Evolutionary conservation across 2,888 invertebrate species (phyloP), one percentile per base, ranked within the genome.

Genomic region (Lucinisca nassula): DNA sequence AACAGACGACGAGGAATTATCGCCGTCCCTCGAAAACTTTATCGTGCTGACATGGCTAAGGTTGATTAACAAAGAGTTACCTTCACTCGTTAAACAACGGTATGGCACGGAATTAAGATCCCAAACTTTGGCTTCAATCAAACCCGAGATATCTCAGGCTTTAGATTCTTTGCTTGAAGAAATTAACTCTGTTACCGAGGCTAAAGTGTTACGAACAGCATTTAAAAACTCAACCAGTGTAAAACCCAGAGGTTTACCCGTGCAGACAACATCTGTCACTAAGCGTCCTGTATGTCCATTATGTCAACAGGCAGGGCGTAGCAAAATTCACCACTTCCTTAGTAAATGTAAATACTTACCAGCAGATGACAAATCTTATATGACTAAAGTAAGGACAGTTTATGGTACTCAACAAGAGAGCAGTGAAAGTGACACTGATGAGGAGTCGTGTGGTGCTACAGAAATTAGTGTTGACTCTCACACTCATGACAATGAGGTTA

Each of bases 11-110:
- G 88, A 88, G 45, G 88, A 85, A 74, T 14, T 89, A 2, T 72
- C 92, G 0, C 89, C 91, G 17, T 70, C 92, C 3, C 35, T 92
- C 0, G 90, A 92, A 79, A 93, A 91, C 24, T 51, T 88, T n/a
- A 58, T 85, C 17, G 82, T 91, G 0, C 73, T 92, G 1, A 92
- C 83, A 0, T 92, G 91, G 88, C 72, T 92, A 8, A 17, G 82
- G 12, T 77, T 89, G 0, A 79, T 93, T 1, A 77, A 88, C 67
- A 45, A 30, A 21, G 89, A 88, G n/a, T 74, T 92, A 0, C 90
- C 90, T 14, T 14, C 14, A 0, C 70, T 89, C 0, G 88, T 90
- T 0, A 92, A 92, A 75, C 92, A 92, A 79, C n/a, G 88, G 0
- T 90, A 89, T 67, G 90, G 88, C 0, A 89, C 91, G 2, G 90